A percentile compares a stretch with the other conserved stretches of the same genome.
Conservation (phyloP, 2,888 invertebrate genomes). For the Clitarchus hookeri region DNA sequence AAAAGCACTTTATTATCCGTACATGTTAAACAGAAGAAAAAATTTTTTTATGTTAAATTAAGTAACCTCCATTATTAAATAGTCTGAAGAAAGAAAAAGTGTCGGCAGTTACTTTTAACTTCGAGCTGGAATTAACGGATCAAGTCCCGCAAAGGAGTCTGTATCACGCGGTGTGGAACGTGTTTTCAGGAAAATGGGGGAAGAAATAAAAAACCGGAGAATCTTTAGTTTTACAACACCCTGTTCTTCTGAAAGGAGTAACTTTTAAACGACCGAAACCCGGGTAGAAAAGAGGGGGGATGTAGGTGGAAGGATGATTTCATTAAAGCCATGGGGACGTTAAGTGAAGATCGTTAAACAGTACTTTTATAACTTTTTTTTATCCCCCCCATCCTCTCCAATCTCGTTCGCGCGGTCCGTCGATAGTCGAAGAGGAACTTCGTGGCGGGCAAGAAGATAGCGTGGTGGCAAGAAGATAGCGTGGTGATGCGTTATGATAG, state of each 20-base stretch:
- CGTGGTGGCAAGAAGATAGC: neutral
- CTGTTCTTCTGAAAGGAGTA: neutral
- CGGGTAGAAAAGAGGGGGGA: neutral
- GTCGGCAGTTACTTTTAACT: too few relatives aligned
- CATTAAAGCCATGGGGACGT: neutral
- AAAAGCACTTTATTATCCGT: too few relatives aligned
- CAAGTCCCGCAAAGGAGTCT: neutral
- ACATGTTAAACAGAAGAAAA: too few relatives aligned
- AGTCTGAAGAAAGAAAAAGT: too few relatives aligned
- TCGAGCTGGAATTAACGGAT: neutral
- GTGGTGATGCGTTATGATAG: neutral
- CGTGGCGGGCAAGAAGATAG: neutral
- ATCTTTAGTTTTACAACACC: neutral
- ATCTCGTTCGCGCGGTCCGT: neutral
- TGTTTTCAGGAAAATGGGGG: neutral
- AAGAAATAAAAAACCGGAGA: neutral
- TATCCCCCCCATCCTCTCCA: too few relatives aligned
- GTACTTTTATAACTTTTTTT: conserved; percentile 2
- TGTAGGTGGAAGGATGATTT: neutral
- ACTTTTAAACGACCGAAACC: neutral
- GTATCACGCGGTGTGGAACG: neutral
- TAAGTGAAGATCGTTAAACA: neutral
- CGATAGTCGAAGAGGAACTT: neutral
- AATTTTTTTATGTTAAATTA: too few relatives aligned
- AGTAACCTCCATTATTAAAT: too few relatives aligned